These are phyloP conservation scores for Hymenopus coronatus DNA, from an alignment of 2,888 invertebrate genomes.

Conservation along the genomic window DNA sequence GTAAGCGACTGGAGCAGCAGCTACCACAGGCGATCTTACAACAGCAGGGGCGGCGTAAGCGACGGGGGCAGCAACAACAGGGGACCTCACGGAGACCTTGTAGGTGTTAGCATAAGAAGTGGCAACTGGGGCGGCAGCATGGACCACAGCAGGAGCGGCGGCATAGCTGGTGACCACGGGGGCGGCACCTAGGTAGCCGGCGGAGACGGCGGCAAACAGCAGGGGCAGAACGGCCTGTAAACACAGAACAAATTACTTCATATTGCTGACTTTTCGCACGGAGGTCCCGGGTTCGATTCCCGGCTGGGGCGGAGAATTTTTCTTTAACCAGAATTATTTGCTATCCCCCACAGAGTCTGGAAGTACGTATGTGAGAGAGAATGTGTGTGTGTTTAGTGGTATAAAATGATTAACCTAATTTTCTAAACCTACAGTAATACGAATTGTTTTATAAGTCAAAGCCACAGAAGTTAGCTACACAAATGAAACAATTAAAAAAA, in stretches of 20 bases:
- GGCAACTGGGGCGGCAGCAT: conserved; percentile 30
- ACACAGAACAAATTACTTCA: not conserved
- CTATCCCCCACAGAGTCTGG: too few relatives aligned
- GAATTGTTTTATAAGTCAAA: too few relatives aligned
- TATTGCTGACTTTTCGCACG: too few relatives aligned
- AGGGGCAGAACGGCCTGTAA: conserved; percentile 25
- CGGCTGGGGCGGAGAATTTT: too few relatives aligned
- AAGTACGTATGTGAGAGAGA: too few relatives aligned
- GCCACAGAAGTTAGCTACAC: too few relatives aligned
- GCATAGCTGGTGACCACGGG: conserved; percentile 47
- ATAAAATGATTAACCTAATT: too few relatives aligned
- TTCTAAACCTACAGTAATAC: too few relatives aligned
- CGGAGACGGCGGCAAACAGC: not conserved
- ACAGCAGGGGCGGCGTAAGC: not conserved
- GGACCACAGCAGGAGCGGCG: conserved; percentile 46
- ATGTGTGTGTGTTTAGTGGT: too few relatives aligned
- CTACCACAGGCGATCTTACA: not conserved
- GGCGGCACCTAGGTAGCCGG: conserved; percentile 21
- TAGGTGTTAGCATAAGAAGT: not conserved
- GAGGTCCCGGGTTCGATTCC: too few relatives aligned
- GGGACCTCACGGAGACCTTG: not conserved
- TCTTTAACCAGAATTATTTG: too few relatives aligned
- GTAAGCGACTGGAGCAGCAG: not conserved
- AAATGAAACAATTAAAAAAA: too few relatives aligned
- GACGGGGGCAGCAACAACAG: not conserved